Base-by-base conservation (phyloP, 2,113 vertebrate species). In the Mirza zaza region DNA sequence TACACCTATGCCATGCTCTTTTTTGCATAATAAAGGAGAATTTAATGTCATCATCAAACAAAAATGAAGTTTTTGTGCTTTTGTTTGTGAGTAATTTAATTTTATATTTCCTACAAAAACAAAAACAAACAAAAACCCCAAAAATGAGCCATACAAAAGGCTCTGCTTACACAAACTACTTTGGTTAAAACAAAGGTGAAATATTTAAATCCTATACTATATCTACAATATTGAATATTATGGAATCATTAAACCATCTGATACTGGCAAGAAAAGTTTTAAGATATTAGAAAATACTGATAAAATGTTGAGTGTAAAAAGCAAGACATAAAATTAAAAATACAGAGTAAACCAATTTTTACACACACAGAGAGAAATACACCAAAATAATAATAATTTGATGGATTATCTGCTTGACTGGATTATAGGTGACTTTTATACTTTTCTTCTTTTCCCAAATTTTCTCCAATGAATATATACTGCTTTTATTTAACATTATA, bases 181-280 rank as follows among this genome's bases (percentile, higher is more conserved):
- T 39, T 79, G 32, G 39, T 77, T 67, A 75, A 94, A 94, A 89
- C 34, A 81, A 94, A 93, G 32, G 10, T 68, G 12, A 97, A 97
- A 73, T 68, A 75, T 68, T 67, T 82, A 87, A 87, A 95, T 29
- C 10, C 27, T 48, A 61, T 29, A 67, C 94, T 65, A 36, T 82
- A 79, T 93, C 17, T 81, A 27, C 20, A 71, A 73, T 29, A n/a
- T 0, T 86, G 5, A 92, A 42, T 80, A 73, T 57, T 59, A 55
- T 3, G 13, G 17, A 87, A 68, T 34, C 45, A 93, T 12, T 45
- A 67, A 85, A 34, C 52, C 45, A 82, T 79, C 70, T 50, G 48
- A 90, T 68, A 70, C 21, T 68, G 36, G 8, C 20, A 73, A 75
- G 17, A 50, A 65, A 90, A 92, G 32, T 25, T 67, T 75, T 73